Percentiles rank a stretch among this genome's conserved stretches.
These are phyloP conservation scores for Melanotaenia maccullochi DNA, from an alignment of 2,797 vertebrate genomes.

Conservation along the genomic window DNA sequence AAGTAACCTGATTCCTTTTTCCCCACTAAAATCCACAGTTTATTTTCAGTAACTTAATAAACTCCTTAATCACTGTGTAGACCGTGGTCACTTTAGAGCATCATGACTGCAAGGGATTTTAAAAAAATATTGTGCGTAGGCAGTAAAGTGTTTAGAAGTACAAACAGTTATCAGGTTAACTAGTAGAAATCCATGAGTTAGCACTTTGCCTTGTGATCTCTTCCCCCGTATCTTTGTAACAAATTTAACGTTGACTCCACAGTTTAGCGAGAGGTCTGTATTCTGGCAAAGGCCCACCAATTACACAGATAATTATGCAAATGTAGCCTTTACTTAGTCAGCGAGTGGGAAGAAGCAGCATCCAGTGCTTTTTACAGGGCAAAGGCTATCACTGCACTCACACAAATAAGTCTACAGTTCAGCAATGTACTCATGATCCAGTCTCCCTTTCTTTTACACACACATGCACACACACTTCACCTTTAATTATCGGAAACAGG, in stretches of 20 bases:
- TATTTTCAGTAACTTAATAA: slow-evolving; percentile 42
- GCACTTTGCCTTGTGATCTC: slow-evolving; percentile 82
- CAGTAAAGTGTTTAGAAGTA: slow-evolving; percentile 76
- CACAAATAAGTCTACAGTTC: slow-evolving; percentile 43
- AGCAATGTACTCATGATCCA: slow-evolving; percentile 41
- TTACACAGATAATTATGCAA: slow-evolving; percentile 88
- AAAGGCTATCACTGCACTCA: slow-evolving; percentile 55
- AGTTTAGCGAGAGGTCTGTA: slow-evolving; percentile 64
- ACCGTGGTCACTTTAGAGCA: slow-evolving; percentile 48
- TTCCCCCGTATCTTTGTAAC: slow-evolving; percentile 77
- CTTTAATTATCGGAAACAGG: slow-evolving; percentile 69
- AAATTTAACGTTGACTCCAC: slow-evolving; percentile 77
- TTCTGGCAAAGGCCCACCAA: slow-evolving; percentile 79
- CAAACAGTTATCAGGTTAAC: slow-evolving; percentile 82
- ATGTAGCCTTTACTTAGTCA: slow-evolving; percentile 88
- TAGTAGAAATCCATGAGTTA: slow-evolving; percentile 79
- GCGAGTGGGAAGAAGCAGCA: slow-evolving; percentile 80
- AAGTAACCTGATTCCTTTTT: slow-evolving; percentile 25
- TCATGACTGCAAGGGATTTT: slow-evolving; percentile 61
- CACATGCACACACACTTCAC: slow-evolving; percentile 46
- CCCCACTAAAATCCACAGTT: slow-evolving; percentile 19
- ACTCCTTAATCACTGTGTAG: slow-evolving; percentile 26
- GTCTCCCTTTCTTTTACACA: slow-evolving; percentile 48
- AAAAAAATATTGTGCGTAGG: slow-evolving; percentile 65
- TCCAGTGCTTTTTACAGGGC: slow-evolving; percentile 65